Base-by-base conservation (phyloP, 2,888 invertebrate species). In the Hecatera dysodea region DNA sequence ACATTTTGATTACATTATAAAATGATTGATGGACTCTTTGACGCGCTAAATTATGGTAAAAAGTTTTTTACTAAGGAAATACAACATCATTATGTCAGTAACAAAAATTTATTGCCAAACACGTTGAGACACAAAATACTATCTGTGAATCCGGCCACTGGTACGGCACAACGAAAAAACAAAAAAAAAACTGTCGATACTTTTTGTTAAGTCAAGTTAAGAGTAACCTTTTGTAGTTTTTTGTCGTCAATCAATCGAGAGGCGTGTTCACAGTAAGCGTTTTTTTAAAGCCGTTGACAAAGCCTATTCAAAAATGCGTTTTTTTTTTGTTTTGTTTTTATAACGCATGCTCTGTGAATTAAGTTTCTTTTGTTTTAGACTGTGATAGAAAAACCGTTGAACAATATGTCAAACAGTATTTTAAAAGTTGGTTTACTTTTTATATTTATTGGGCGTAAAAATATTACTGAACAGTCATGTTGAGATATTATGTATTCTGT, bases 251-350 rank as follows among this genome's bases (percentile, higher is more conserved):
- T 84, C 79, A 88, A 86, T 85, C 63, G 82, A 83, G 81, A 84
- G 86, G 86, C 87, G 87, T 87, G 85, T 75, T 73, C 67, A 75
- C 46, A 76, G 83, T 84, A 75, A 82, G 60, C 76, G 55, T 80
- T 86, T 86, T 84, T 86, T 81, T 80, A 62, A 75, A 78, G 68
- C 72, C 75, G 85, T 87, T 89, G 89, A 88, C 87, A 84, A 65
- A 83, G 63, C 62, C 73, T 75, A 72, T 80, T 78, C 61, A 68
- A 72, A 78, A 72, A 79, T 50, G 50, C 48, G 67, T 75, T 59
- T 60, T 59, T 67, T 24, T 55, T 59, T 63, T 75, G 0, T 59
- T 75, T 53, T 67, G 39, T 59, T 70, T 62, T 64, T 64, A 24
- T n/a, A 22, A 27, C 33, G 27, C 33, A 19, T 46, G 53, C 27